Conservation (phyloP, 2,113 vertebrate species). For the Pionites leucogaster region DNA sequence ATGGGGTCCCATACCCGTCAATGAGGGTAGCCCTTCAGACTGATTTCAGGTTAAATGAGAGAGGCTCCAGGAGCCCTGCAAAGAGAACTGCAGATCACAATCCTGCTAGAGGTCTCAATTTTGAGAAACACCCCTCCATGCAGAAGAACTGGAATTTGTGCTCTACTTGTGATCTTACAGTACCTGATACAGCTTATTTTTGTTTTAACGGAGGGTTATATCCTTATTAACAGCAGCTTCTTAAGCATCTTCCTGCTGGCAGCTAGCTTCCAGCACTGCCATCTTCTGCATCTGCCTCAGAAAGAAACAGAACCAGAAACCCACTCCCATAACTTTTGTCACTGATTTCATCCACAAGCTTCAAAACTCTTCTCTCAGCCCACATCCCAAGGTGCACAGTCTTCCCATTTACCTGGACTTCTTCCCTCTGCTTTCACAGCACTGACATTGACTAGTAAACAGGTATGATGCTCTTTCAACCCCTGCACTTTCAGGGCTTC, state of each 20-base stretch:
- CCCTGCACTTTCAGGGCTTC: not conserved
- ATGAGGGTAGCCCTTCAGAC: fast-evolving
- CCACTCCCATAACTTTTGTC: not conserved
- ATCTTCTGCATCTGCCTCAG: not conserved
- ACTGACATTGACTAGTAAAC: no score
- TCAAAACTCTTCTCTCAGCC: not conserved
- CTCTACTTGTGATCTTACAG: not conserved
- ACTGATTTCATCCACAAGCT: not conserved
- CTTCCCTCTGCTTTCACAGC: fast-evolving
- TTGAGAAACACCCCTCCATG: not conserved
- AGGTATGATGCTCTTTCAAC: no score
- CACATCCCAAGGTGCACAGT: fast-evolving
- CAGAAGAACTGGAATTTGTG: not conserved
- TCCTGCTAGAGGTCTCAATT: not conserved
- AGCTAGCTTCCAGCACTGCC: not conserved
- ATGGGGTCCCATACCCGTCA: fast-evolving
- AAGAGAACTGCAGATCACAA: fast-evolving
- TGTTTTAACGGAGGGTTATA: no score
- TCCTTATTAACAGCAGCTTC: not conserved
- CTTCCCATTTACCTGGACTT: not conserved
- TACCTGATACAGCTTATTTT: not conserved
- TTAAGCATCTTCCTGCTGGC: not conserved
- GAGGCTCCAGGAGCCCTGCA: not conserved
- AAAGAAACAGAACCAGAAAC: not conserved
- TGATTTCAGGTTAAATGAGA: not conserved